A percentile compares a stretch with the other conserved stretches of the same genome.
Evolutionary conservation across 2,113 vertebrate genomes (phyloP).

Genomic region (Ibidorhyncha struthersii): DNA sequence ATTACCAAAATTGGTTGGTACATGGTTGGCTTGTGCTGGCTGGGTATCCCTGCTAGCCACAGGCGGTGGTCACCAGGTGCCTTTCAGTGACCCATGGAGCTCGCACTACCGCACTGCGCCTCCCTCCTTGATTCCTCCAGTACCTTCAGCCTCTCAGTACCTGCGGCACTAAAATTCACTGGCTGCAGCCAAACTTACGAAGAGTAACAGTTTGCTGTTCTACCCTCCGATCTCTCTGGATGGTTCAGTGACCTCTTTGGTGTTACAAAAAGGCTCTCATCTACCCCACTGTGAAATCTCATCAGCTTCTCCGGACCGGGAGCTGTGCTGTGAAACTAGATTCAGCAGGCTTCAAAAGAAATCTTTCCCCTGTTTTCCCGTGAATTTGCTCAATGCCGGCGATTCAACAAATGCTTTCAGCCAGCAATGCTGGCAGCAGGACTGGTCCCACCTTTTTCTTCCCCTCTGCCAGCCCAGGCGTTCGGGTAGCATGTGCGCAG

Average conservation of each 20-base stretch:
- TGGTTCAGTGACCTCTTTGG: neutral
- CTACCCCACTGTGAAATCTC: neutral
- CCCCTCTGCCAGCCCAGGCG: neutral
- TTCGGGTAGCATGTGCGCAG: neutral
- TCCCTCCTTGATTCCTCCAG: neutral
- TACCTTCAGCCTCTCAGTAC: neutral
- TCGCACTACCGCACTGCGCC: rapidly evolving
- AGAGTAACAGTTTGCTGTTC: neutral
- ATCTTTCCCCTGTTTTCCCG: neutral
- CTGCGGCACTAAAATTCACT: neutral
- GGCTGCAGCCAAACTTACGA: neutral
- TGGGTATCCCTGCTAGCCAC: neutral
- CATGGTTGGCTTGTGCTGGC: neutral
- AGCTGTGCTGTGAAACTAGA: neutral
- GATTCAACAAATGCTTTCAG: neutral
- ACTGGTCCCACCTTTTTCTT: neutral
- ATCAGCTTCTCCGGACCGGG: neutral
- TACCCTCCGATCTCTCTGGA: neutral
- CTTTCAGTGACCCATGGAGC: neutral
- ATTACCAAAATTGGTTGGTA: neutral
- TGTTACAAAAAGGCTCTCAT: neutral
- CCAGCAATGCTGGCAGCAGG: neutral
- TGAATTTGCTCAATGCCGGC: neutral
- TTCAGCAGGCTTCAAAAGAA: neutral
- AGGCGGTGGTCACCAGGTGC: rapidly evolving